Evolutionary conservation across 2,797 vertebrate species (phyloP).

Genomic region (Poecilia gillii): DNA sequence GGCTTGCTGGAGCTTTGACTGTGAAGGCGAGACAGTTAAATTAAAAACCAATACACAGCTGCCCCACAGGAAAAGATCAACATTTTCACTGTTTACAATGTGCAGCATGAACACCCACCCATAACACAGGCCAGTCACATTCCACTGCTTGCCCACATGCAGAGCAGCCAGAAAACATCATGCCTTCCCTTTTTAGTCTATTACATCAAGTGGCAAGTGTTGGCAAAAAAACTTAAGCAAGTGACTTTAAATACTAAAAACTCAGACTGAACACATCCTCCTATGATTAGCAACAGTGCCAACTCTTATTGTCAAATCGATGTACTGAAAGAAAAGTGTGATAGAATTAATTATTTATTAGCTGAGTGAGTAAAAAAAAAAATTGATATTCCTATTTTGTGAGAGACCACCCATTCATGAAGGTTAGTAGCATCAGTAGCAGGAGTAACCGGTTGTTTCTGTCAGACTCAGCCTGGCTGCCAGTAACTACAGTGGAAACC

Average conservation of each 20-base stretch:
- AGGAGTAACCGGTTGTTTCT: conserved; percentile 56
- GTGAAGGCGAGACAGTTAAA: conserved; percentile 55
- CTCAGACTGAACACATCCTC: neutral
- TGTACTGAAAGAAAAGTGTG: neutral
- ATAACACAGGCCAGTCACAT: conserved; percentile 58
- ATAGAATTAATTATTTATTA: neutral
- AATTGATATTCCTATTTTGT: conserved; percentile 1
- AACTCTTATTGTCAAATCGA: neutral
- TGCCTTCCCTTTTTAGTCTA: conserved; percentile 7
- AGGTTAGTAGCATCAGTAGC: conserved; percentile 45
- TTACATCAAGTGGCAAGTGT: neutral
- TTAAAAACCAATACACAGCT: conserved; percentile 70
- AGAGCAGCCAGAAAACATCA: conserved; percentile 45
- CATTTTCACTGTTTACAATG: conserved; percentile 76
- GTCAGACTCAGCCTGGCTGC: conserved; percentile 68
- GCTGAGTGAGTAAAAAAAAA: neutral
- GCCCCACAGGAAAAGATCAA: conserved; percentile 62
- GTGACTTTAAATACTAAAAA: neutral
- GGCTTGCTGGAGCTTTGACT: conserved; percentile 38
- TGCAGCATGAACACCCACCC: conserved; percentile 65
- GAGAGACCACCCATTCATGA: conserved; percentile 68
- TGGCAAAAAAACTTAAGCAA: neutral
- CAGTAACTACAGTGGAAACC: conserved; percentile 77
- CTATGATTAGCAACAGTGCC: neutral
- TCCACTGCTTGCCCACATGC: conserved; percentile 74